Evolutionary conservation across 2,113 vertebrate species (phyloP).

Genomic region (Motacilla alba): DNA sequence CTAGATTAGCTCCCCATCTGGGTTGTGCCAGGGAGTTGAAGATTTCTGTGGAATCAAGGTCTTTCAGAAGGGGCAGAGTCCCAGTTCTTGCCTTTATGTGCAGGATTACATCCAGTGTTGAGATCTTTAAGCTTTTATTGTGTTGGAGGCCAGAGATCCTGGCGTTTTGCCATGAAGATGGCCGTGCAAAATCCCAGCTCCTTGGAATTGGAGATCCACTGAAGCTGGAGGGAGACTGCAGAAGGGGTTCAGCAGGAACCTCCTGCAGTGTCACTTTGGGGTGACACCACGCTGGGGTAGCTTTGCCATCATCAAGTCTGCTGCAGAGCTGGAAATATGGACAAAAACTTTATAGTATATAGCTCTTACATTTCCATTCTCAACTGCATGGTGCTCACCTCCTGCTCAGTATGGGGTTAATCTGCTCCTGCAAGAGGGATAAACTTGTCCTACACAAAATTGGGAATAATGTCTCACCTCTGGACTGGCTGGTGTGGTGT

Average conservation of each 20-base stretch:
- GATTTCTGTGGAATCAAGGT: not conserved
- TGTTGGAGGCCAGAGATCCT: not conserved
- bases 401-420: accelerated
- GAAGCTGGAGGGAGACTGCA: not conserved
- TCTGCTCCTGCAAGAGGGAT: not conserved
- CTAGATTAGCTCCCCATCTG: not conserved
- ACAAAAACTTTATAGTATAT: no score
- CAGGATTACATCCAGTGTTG: not conserved
- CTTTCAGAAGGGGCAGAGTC: not conserved
- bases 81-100: not conserved
- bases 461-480: not conserved
- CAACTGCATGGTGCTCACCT: accelerated
- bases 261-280: not conserved
- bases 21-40: not conserved
- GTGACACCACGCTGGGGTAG: accelerated
- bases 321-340: not conserved
- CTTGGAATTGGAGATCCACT: not conserved
- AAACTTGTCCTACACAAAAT: not conserved
- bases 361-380: accelerated
- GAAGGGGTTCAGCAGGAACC: not conserved
- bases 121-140: accelerated
- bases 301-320: not conserved
- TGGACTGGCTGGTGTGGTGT: not conserved
- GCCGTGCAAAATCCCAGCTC: not conserved
- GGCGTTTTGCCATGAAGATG: not conserved